Conservation (phyloP, 2,797 vertebrate species). For the Sebastes hopkinsi region DNA sequence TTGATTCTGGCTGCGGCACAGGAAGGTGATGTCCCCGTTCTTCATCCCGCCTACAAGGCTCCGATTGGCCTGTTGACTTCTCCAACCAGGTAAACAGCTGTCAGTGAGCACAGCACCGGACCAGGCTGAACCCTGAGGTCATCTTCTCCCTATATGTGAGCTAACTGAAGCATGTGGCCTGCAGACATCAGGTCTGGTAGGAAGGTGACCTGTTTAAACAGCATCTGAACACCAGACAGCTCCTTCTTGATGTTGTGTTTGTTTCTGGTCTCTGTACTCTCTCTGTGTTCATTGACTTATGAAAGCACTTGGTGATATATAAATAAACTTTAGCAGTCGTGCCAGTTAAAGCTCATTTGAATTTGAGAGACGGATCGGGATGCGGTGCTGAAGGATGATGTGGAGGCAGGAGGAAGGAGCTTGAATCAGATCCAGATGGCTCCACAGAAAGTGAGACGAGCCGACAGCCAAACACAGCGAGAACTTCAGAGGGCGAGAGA, state of each 20-base stretch:
- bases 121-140: too few relatives aligned
- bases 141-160: background rate
- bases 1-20: too few relatives aligned
- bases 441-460: slow-evolving; percentile 25
- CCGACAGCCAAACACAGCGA: slow-evolving; percentile 38
- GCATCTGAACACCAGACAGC: background rate
- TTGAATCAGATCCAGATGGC: slow-evolving; percentile 53
- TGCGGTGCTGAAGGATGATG: slow-evolving; percentile 33
- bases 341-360: slow-evolving; percentile 42
- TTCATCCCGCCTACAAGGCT: too few relatives aligned
- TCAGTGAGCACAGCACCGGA: too few relatives aligned
- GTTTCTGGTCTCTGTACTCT: background rate
- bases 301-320: background rate
- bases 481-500: slow-evolving; percentile 46
- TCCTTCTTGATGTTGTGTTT: background rate
- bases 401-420: slow-evolving; percentile 20
- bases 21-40: too few relatives aligned
- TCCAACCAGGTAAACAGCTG: too few relatives aligned
- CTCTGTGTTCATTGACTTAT: background rate
- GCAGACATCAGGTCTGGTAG: background rate
- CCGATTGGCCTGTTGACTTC: too few relatives aligned
- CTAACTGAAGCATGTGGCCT: background rate
- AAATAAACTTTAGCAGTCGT: slow-evolving; percentile 26
- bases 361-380: slow-evolving; percentile 9
- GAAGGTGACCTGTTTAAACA: background rate